These are phyloP conservation scores for Catalaphyllia jardinei DNA, from an alignment of 64 coral and sea anemone species.

Conservation along the genomic window DNA sequence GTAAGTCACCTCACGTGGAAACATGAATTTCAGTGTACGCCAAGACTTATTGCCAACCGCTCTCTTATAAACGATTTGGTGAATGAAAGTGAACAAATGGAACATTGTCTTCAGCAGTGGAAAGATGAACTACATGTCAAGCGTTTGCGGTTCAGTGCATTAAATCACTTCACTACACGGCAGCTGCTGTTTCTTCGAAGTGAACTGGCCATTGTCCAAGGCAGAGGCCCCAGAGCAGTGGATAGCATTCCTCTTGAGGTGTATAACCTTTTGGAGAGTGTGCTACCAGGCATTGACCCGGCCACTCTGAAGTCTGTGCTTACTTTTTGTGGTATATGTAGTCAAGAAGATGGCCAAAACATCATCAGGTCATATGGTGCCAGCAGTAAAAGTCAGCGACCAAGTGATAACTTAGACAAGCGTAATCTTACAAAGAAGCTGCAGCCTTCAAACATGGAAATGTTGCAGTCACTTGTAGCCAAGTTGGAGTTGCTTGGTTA, in stretches of 20 bases:
- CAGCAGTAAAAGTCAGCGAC: not conserved
- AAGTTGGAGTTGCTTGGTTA: constrained; percentile 23
- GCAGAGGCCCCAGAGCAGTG: constrained; percentile 24
- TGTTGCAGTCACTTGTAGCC: not conserved
- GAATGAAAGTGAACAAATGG: constrained; percentile 37
- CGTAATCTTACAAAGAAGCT: not conserved
- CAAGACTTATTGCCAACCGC: not conserved
- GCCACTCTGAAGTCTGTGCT: constrained; percentile 23
- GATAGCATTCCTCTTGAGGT: constrained; percentile 32
- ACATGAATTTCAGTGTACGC: constrained; percentile 45
- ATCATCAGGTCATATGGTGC: not conserved
- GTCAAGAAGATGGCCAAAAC: not conserved
- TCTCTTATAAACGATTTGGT: constrained; percentile 16
- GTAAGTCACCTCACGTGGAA: constrained; percentile 76
- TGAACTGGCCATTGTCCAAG: constrained; percentile 44
- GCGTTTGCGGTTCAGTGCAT: constrained; percentile 41
- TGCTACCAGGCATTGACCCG: constrained; percentile 61
- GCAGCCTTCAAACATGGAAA: not conserved
- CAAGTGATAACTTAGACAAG: not conserved
- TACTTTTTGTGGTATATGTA: constrained; percentile 33
- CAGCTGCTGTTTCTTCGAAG: constrained; percentile 66
- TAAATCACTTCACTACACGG: constrained; percentile 76
- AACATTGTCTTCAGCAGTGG: constrained; percentile 64
- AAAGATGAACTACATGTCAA: constrained; percentile 60
- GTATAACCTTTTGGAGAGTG: constrained; percentile 77